Base-by-base conservation (phyloP, 2,888 invertebrate genomes). In the Eupithecia vulgata region DNA sequence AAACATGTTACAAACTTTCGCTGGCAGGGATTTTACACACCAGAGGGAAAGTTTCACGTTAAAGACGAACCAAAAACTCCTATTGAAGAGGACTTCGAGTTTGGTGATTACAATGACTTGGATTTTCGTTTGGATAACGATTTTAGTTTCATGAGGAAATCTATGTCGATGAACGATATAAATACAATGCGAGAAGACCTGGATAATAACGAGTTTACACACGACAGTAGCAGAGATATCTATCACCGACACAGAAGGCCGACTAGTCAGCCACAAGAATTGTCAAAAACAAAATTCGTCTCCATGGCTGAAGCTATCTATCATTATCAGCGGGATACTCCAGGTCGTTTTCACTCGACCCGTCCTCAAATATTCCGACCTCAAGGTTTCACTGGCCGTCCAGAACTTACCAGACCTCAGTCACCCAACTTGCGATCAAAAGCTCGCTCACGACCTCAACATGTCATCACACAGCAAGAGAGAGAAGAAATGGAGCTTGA, bases 401-500 rank as follows among this genome's bases (percentile, higher is more conserved):
- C 84, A 2, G 87, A 86, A 0, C 85, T 91, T 1, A 95, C 95
- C 10, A 82, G 91, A 61, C 95, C 95, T 0, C 94, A 95, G 66
- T 95, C 95, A 5, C 95, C 95, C 0, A 90, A 91, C 83, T 85
- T 95, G 15, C 90, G 89, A 80, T 95, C 95, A n/a, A 95, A 94
- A 78, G 84, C 86, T 0, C 95, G 97, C 45, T 85, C 90, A 0
- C 91, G 97, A 48, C 92, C 95, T 0, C 84, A 91, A 0, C 91
- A 93, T 68, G 88, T 94, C n/a, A 78, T 95, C 21, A 95, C 95
- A 17, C 95, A 94, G 70, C 94, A 95, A 77, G 95, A 97, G 79
- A 90, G 93, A 67, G 97, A 97, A 84, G 91, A 95, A 76, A 81
- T 94, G 80, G 96, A 96, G 84, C 76, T 96, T 0, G 95, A 96